phyloP scores from a whole-genome alignment of 1,140 invertebrate genomes.

The Vanessa tameamea region DNA sequence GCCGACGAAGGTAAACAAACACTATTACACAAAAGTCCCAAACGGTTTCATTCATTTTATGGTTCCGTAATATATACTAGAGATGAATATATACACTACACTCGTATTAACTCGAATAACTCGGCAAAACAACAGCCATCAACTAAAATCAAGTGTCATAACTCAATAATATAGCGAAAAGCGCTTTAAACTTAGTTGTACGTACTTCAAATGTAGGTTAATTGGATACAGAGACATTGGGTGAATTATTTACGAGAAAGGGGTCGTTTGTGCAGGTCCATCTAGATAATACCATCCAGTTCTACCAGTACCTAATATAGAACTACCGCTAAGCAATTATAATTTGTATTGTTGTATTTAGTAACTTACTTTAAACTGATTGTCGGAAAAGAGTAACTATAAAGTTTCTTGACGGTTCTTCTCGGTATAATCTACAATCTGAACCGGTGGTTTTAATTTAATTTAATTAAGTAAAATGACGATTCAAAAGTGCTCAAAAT shows the following conservation, averaged over 20 bases:
- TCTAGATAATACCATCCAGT: too few species aligned
- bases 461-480: too few species aligned
- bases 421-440: too few species aligned
- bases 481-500: too few species aligned
- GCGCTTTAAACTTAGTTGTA: conserved; percentile 11
- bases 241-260: not conserved
- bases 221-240: not conserved
- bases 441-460: too few species aligned
- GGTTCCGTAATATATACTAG: not conserved
- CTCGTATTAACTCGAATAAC: conserved; percentile 19
- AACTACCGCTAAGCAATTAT: too few species aligned
- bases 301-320: too few species aligned
- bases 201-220: conserved; percentile 4
- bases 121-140: conserved; percentile 31
- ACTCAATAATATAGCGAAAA: conserved; percentile 35
- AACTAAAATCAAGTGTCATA: conserved; percentile 39
- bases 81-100: not conserved
- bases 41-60: conserved; percentile 7
- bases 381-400: too few species aligned
- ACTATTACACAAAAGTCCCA: not conserved
- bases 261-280: not conserved
- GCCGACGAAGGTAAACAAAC: not conserved
- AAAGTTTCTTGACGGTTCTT: too few species aligned
- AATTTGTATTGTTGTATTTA: too few species aligned
- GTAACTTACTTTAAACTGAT: too few species aligned